phyloP scores from a whole-genome alignment of 2,797 vertebrate genomes.

The Sebastes hubbsi region DNA sequence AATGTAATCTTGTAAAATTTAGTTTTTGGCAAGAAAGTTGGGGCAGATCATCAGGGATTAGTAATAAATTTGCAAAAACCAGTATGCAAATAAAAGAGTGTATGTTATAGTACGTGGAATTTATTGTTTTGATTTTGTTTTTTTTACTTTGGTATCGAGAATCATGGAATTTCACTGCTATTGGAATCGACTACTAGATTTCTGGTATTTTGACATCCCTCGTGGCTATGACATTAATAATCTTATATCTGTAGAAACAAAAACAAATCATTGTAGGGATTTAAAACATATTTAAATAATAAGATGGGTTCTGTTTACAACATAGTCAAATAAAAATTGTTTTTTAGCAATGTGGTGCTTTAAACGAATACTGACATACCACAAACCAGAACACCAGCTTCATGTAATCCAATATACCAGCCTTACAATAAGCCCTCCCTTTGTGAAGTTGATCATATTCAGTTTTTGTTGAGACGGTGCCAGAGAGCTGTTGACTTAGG shows the following conservation, averaged over 20 bases:
- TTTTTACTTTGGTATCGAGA: too few relatives aligned
- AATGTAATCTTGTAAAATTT: too few relatives aligned
- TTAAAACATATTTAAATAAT: neutral
- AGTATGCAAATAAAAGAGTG: too few relatives aligned
- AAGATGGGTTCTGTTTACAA: neutral
- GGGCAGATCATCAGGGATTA: too few relatives aligned
- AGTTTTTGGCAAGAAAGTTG: too few relatives aligned
- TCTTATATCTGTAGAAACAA: neutral
- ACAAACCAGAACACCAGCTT: conserved; percentile 16
- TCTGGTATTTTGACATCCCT: too few relatives aligned
- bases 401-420: conserved; percentile 33
- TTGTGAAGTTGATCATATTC: conserved; percentile 33
- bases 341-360: neutral
- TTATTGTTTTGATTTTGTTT: too few relatives aligned
- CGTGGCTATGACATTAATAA: neutral
- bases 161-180: too few relatives aligned
- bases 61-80: too few relatives aligned
- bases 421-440: conserved; percentile 16
- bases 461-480: conserved; percentile 42
- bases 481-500: conserved; percentile 37
- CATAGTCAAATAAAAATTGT: neutral
- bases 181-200: too few relatives aligned
- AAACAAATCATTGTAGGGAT: neutral
- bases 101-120: too few relatives aligned
- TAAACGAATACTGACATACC: neutral